Conservation (phyloP, 2,113 vertebrate genomes). For the Otus sunia region DNA sequence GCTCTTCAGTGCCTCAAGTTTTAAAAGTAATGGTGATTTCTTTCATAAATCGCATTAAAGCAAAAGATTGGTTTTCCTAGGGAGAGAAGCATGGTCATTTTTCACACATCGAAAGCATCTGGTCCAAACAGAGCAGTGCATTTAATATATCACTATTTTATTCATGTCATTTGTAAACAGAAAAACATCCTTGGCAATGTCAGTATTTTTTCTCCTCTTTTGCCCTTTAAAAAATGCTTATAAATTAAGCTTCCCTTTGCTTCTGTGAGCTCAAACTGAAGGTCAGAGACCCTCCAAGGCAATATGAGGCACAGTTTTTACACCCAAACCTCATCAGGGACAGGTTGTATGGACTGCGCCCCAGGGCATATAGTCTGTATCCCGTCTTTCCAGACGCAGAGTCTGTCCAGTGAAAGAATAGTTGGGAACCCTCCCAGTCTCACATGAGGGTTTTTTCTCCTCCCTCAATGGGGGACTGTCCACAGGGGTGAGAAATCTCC, state of each 20-base stretch:
- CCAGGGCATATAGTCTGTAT: not conserved
- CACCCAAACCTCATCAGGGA: not conserved
- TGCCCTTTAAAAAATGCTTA: slow-evolving; percentile 44
- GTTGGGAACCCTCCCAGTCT: not conserved
- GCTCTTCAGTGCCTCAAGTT: slow-evolving; percentile 51
- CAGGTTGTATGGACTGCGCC: not conserved
- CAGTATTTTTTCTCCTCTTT: slow-evolving; percentile 29
- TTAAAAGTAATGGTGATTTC: slow-evolving; percentile 63
- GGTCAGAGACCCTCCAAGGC: not conserved
- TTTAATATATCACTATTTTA: slow-evolving; percentile 66
- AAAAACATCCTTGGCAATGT: slow-evolving; percentile 49
- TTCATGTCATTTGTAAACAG: slow-evolving; percentile 51
- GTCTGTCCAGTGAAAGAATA: not conserved
- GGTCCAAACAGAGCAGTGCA: slow-evolving; percentile 32
- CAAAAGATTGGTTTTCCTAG: slow-evolving; percentile 59
- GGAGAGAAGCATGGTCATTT: slow-evolving; percentile 45
- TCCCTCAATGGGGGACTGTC: not conserved
- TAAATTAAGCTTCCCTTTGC: slow-evolving; percentile 23
- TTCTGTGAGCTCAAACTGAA: not conserved
- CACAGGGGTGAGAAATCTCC: not conserved
- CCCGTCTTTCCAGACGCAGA: not conserved
- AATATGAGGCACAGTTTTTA: not conserved
- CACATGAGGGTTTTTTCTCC: not conserved
- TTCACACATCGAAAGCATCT: slow-evolving; percentile 64
- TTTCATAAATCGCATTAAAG: slow-evolving; percentile 59